Percentiles rank a stretch among this genome's conserved stretches.
Evolutionary conservation across 92 coral and sea anemone genomes (phyloP).

Genomic region (Actinostola sp.): DNA sequence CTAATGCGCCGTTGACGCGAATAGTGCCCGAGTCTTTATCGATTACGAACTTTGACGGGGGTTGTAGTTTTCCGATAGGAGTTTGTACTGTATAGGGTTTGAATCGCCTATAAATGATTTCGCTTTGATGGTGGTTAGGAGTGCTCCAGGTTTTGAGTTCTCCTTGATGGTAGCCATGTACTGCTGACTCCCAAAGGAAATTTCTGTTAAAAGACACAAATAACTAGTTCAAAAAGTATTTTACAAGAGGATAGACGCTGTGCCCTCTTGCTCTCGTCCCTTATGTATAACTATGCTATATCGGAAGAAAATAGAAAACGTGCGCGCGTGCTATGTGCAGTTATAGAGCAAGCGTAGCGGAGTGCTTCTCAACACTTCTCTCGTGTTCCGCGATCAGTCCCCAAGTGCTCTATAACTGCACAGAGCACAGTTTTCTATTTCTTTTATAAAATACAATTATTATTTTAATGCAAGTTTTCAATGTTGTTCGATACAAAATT

Average conservation of each 20-base stretch:
- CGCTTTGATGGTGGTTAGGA: slow-evolving; percentile 80
- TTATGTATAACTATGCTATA: no score
- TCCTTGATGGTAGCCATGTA: slow-evolving; percentile 75
- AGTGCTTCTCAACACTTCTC: no score
- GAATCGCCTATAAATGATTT: slow-evolving; percentile 36
- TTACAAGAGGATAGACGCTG: neutral
- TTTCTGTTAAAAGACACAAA: slow-evolving; percentile 40
- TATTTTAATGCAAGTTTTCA: no score
- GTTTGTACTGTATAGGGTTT: slow-evolving; percentile 63
- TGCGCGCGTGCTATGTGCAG: no score
- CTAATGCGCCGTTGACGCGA: slow-evolving; percentile 60
- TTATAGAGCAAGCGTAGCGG: no score
- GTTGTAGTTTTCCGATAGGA: slow-evolving; percentile 81
- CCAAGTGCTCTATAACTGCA: no score
- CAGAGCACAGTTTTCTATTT: no score
- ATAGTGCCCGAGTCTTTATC: slow-evolving; percentile 69
- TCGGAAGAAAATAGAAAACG: no score
- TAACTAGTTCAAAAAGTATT: neutral
- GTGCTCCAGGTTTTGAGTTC: slow-evolving; percentile 58
- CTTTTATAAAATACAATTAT: no score
- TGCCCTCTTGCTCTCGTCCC: neutral
- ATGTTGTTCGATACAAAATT: no score
- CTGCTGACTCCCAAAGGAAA: slow-evolving; percentile 70
- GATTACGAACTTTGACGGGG: slow-evolving; percentile 68
- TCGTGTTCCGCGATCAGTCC: no score